These are phyloP conservation scores for Dromius quadrimaculatus DNA, from an alignment of 2,888 invertebrate species.

Conservation along the genomic window DNA sequence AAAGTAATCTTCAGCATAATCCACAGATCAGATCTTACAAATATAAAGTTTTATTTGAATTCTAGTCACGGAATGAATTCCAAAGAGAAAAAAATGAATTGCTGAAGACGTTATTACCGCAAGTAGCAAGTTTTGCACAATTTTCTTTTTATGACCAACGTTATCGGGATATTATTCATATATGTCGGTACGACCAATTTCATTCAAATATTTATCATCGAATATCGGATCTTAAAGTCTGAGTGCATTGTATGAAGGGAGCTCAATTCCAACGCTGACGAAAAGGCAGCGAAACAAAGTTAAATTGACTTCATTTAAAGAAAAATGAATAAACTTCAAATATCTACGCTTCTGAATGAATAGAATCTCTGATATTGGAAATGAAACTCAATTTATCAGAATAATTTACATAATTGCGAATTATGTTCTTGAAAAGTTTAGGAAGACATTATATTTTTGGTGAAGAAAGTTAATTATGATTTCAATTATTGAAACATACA, in stretches of 20 bases:
- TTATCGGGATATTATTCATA: constrained; percentile 38
- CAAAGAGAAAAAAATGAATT: constrained; percentile 4
- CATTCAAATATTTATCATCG: constrained; percentile 27
- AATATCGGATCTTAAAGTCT: constrained; percentile 7
- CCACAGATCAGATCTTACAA: too few relatives aligned
- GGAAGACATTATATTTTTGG: too few relatives aligned
- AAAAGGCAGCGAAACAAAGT: constrained; percentile 37
- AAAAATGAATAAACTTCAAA: constrained; percentile 41
- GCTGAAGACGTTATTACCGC: constrained; percentile 18
- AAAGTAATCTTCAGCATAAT: too few relatives aligned
- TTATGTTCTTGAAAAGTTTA: too few relatives aligned
- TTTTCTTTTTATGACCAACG: constrained; percentile 32
- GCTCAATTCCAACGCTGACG: neutral
- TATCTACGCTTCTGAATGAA: too few relatives aligned
- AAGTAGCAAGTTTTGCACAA: constrained; percentile 33
- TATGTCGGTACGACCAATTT: constrained; percentile 28
- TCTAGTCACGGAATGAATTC: neutral
- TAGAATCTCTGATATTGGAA: too few relatives aligned
- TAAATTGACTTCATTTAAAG: constrained; percentile 40
- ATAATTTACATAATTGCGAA: too few relatives aligned
- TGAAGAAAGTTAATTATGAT: too few relatives aligned
- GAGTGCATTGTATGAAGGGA: neutral
- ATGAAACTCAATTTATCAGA: too few relatives aligned
- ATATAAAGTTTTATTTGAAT: constrained; percentile 13
- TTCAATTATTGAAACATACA: too few relatives aligned